Conservation (phyloP, 2,888 invertebrate species). For the Pandemis cinnamomeana region DNA sequence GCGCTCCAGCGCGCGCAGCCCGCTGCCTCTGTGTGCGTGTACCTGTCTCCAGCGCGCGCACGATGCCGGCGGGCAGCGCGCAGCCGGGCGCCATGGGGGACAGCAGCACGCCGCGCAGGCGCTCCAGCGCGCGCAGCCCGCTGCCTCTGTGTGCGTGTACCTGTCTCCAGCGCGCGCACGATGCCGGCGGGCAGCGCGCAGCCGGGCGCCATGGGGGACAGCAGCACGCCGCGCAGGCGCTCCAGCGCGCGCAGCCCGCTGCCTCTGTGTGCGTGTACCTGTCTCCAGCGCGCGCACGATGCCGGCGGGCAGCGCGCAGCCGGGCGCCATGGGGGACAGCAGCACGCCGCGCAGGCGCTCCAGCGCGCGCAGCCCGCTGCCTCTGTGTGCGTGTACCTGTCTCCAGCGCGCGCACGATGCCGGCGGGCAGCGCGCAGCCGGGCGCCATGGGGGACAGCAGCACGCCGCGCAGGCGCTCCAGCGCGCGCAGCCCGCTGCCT, state of each 20-base stretch:
- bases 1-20: slow-evolving; percentile 88
- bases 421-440: slow-evolving; percentile 88
- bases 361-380: slow-evolving; percentile 81
- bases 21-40: slow-evolving; percentile 46
- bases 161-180: slow-evolving; percentile 92
- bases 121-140: slow-evolving; percentile 86
- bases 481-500: slow-evolving; percentile 75
- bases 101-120: slow-evolving; percentile 90
- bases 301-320: slow-evolving; percentile 89
- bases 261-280: slow-evolving; percentile 78
- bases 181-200: slow-evolving; percentile 91
- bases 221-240: slow-evolving; percentile 91
- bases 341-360: slow-evolving; percentile 92
- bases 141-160: slow-evolving; percentile 72
- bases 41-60: slow-evolving; percentile 93
- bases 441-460: slow-evolving; percentile 93
- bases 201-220: slow-evolving; percentile 91
- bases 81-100: slow-evolving; percentile 90
- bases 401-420: slow-evolving; percentile 92
- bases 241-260: slow-evolving; percentile 85
- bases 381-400: slow-evolving; percentile 84
- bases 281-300: slow-evolving; percentile 93
- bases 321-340: slow-evolving; percentile 91
- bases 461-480: slow-evolving; percentile 91
- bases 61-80: slow-evolving; percentile 91